Base-by-base conservation (phyloP, 1,140 invertebrate genomes). In the Diploscapter pachys region DNA sequence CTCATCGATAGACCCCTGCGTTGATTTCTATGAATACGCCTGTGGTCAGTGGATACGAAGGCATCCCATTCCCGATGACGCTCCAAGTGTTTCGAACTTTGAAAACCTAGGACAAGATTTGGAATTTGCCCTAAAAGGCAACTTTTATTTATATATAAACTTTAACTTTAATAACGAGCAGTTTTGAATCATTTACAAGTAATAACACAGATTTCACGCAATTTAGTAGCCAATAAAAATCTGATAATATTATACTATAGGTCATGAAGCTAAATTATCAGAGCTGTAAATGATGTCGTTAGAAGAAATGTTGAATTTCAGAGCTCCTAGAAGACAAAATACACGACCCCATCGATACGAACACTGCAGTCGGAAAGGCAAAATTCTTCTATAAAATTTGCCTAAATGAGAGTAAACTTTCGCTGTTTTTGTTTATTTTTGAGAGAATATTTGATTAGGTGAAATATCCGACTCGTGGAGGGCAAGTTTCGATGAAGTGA, bases 11-110 rank as follows among this genome's bases (percentile, higher is more conserved):
- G 85, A 89, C 70, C 89, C 89, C 0, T 90, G 89, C 82, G 85
- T 86, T 4, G 86, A 90, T 82, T 90, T 90, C 80, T 89, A 87
- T 80, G 79, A 87, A 62, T 90, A 88, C 73, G 88, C 89, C 3
- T 90, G 89, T 80, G 89, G 89, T 6, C 86, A 85, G 66, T 89
- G 87, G 87, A 82, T 86, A 64, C 71, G 65, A 63, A 80, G 87
- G 59, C 86, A 86, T 71, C 86, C 85, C 8, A 86, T 86, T 64
- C 85, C 85, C 49, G 86, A 85, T 75, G 85, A 84, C 67, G 83
- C 83, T 9, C 83, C 83, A 48, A 84, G 83, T 57, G 83, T 85
- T 48, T 84, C 83, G 11, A 84, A 84, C 71, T 84, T 84, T 70
- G 83, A 84, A 71, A 85, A 84, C 74, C 77, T 85, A 11, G 81